Conservation (phyloP, 2,797 vertebrate species). For the Nannoperca australis region DNA sequence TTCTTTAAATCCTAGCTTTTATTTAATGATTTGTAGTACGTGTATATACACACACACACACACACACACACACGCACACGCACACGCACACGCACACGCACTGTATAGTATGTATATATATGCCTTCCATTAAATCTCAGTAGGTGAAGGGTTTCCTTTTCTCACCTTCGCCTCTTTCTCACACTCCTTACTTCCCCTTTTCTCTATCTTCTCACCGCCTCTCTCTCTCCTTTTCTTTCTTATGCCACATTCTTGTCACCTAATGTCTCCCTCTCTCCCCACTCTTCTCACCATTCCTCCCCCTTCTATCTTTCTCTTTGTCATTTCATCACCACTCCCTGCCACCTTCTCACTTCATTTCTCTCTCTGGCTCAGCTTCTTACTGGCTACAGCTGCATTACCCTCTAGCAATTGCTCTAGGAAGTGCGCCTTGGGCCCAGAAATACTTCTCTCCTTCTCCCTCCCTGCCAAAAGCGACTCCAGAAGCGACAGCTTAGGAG, state of each 20-base stretch:
- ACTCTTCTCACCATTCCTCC: slow-evolving; percentile 38
- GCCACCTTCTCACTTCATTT: slow-evolving; percentile 47
- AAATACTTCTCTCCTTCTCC: slow-evolving; percentile 45
- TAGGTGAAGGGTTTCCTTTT: slow-evolving; percentile 54
- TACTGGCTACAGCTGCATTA: slow-evolving; percentile 55
- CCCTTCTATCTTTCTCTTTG: slow-evolving; percentile 19
- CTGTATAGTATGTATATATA: too few relatives aligned
- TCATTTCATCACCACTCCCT: slow-evolving; percentile 50
- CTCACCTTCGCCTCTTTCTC: slow-evolving; percentile 50
- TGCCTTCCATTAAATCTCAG: slow-evolving; percentile 16
- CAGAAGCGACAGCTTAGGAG: slow-evolving; percentile 48
- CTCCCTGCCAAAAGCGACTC: slow-evolving; percentile 53
- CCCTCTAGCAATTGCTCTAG: slow-evolving; percentile 58
- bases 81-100: too few relatives aligned
- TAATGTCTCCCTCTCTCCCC: slow-evolving; percentile 22
- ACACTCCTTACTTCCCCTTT: slow-evolving; percentile 17
- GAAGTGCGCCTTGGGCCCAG: slow-evolving; percentile 44
- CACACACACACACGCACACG: too few relatives aligned
- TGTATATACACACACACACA: too few relatives aligned
- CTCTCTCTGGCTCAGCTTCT: slow-evolving; percentile 19
- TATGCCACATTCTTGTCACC: slow-evolving; percentile 45
- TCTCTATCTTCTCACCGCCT: slow-evolving; percentile 26
- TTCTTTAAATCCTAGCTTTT: not conserved
- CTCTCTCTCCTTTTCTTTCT: slow-evolving; percentile 8
- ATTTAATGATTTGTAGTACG: not conserved